Percentiles rank a stretch among this genome's conserved stretches.
Conservation (phyloP, 2,888 invertebrate genomes). For the Diaprepes abbreviatus region DNA sequence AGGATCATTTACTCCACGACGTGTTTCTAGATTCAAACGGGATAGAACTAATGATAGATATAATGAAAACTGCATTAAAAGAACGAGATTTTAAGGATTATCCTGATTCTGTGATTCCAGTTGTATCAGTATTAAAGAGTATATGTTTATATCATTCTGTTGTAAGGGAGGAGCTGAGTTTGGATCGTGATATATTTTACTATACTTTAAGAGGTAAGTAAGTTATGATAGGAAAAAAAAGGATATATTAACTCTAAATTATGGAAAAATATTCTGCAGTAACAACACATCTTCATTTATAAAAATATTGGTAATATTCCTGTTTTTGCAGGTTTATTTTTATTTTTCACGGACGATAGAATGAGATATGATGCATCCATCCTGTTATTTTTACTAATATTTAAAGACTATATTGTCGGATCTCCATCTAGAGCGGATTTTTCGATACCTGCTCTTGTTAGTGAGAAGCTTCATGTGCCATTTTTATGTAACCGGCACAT, state of each 20-base stretch:
- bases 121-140: constrained; percentile 68
- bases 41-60: constrained; percentile 68
- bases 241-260: too few species aligned
- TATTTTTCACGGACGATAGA: constrained; percentile 71
- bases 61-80: constrained; percentile 67
- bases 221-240: too few species aligned
- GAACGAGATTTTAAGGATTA: constrained; percentile 69
- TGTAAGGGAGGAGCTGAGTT: constrained; percentile 72
- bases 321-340: constrained; percentile 69
- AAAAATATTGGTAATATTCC: too few species aligned
- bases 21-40: constrained; percentile 74
- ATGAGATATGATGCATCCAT: constrained; percentile 69
- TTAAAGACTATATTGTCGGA: constrained; percentile 67
- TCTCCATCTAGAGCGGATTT: constrained; percentile 63
- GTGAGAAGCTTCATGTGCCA: constrained; percentile 67
- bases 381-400: constrained; percentile 69
- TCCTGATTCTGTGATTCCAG: constrained; percentile 70
- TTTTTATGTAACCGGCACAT: constrained; percentile 67
- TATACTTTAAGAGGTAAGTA: constrained; percentile 68
- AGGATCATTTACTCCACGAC: constrained; percentile 74
- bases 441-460: constrained; percentile 69
- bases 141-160: constrained; percentile 70
- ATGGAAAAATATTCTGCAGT: too few species aligned
- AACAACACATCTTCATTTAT: too few species aligned
- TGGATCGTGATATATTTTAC: constrained; percentile 66